These are phyloP conservation scores for Chironomus striatipennis DNA, from an alignment of 1,140 invertebrate genomes.

Conservation along the genomic window DNA sequence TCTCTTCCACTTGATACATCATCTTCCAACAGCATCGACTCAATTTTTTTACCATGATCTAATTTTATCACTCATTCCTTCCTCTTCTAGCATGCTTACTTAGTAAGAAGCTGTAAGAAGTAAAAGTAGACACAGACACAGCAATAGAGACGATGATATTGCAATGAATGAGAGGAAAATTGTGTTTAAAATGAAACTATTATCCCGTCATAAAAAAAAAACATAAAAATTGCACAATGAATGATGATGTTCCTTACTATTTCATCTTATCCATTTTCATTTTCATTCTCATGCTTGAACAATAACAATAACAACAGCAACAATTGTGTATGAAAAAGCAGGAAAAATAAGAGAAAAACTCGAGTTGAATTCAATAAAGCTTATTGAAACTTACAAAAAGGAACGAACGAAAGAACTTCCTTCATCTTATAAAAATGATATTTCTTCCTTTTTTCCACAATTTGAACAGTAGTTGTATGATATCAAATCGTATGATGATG, in stretches of 20 bases:
- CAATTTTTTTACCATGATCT: not conserved
- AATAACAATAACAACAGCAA: not conserved
- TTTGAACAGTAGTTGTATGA: no score
- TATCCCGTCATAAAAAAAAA: conserved; percentile 4
- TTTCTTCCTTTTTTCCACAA: not conserved
- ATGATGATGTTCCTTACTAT: not conserved
- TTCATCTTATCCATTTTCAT: not conserved
- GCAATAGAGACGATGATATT: not conserved
- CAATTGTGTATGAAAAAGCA: not conserved
- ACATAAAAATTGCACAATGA: conserved; percentile 3
- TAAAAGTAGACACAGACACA: not conserved
- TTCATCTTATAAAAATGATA: not conserved
- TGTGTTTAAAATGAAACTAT: conserved; percentile 14
- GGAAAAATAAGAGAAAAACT: not conserved
- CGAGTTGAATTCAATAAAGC: conserved; percentile 8
- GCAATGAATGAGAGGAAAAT: not conserved
- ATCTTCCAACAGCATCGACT: not conserved
- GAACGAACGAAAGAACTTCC: not conserved
- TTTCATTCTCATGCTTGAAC: not conserved
- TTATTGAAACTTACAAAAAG: conserved; percentile 9
- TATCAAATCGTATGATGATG: no score
- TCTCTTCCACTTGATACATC: no score
- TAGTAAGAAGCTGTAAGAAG: not conserved
- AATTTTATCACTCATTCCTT: not conserved
- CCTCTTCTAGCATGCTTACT: not conserved